Conservation (phyloP, 2,888 invertebrate species). For the Athripsodes cinereus region DNA sequence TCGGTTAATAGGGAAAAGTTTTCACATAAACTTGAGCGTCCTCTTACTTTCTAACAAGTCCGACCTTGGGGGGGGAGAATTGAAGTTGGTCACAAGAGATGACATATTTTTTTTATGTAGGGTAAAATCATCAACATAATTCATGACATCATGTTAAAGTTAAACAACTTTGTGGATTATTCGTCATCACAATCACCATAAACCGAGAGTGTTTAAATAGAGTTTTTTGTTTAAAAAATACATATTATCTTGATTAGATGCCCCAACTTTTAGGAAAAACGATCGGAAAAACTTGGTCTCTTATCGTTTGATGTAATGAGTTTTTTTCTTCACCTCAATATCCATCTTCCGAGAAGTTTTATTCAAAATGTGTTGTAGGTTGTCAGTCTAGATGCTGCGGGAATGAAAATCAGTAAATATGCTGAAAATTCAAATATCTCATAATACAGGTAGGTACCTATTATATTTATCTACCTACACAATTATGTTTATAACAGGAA, state of each 20-base stretch:
- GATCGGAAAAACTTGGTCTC: too few relatives aligned
- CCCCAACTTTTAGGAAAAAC: too few relatives aligned
- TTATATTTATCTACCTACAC: too few relatives aligned
- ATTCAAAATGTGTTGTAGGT: too few relatives aligned
- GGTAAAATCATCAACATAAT: constrained; percentile 17
- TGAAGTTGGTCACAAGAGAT: background rate
- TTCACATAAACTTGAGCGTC: constrained; percentile 16
- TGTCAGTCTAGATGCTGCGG: too few relatives aligned
- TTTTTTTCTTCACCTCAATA: background rate
- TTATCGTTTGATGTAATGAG: too few relatives aligned
- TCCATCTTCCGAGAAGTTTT: background rate
- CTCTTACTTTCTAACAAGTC: constrained; percentile 7
- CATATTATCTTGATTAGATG: background rate
- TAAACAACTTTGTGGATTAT: constrained; percentile 10
- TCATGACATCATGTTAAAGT: constrained; percentile 10
- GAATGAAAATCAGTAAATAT: too few relatives aligned
- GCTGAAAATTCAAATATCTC: too few relatives aligned
- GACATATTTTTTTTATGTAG: constrained; percentile 11
- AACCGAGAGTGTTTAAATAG: background rate
- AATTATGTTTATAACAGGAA: too few relatives aligned
- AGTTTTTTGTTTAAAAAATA: background rate
- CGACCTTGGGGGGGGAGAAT: constrained; percentile 9
- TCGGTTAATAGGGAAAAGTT: constrained; percentile 14
- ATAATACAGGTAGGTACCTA: too few relatives aligned
- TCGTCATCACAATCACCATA: constrained; percentile 13